These are phyloP conservation scores for Drosophila triauraria DNA, from an alignment of 1,140 invertebrate species.

Conservation along the genomic window DNA sequence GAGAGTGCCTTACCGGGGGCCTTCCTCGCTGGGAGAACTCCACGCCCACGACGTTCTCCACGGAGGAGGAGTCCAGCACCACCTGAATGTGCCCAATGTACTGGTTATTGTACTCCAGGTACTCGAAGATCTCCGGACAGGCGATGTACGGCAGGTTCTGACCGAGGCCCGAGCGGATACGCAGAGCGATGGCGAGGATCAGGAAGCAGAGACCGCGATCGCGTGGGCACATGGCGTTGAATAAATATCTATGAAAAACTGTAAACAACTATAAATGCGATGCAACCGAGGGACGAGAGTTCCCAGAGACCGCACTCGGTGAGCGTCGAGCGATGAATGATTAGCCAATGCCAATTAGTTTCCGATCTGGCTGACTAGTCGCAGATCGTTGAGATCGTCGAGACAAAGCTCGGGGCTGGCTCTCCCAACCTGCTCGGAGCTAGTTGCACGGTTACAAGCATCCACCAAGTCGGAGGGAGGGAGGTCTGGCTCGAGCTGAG, in stretches of 20 bases:
- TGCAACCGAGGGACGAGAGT: conserved; percentile 4
- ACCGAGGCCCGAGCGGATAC: neutral
- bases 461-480: neutral
- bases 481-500: neutral
- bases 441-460: conserved; percentile 20
- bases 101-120: conserved; percentile 39
- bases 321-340: conserved; percentile 51
- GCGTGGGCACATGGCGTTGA: conserved; percentile 24
- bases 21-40: conserved; percentile 58
- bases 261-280: conserved; percentile 9
- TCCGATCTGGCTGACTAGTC: conserved; percentile 20
- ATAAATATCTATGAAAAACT: conserved; percentile 13
- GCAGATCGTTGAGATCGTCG: conserved; percentile 11
- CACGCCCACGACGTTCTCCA: conserved; percentile 40
- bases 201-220: conserved; percentile 16
- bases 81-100: conserved; percentile 53
- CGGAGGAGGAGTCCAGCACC: conserved; percentile 21
- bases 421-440: conserved; percentile 33
- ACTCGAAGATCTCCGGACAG: conserved; percentile 61
- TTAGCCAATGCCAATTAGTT: conserved; percentile 7
- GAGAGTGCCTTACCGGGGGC: conserved; percentile 45
- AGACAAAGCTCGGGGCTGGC: conserved; percentile 8
- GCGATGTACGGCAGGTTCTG: conserved; percentile 54
- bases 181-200: conserved; percentile 15
- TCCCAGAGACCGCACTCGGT: conserved; percentile 33